Evolutionary conservation across 2,888 invertebrate species (phyloP), one percentile per base, ranked within the genome.

Genomic region (Agonum fuliginosum): DNA sequence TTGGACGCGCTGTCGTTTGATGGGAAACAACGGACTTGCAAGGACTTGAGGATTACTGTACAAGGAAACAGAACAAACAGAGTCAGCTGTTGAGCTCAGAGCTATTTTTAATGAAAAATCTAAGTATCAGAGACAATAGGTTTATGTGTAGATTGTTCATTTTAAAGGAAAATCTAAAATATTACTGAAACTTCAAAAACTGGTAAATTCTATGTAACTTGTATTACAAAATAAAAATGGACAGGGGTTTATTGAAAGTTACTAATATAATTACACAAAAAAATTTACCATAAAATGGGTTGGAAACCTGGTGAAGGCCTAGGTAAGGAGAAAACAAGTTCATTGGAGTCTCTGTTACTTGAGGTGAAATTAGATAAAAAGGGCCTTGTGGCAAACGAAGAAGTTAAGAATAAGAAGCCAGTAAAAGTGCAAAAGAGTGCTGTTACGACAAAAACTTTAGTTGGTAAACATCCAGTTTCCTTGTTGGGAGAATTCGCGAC

Each of bases 251-350:
- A n/a, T n/a, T n/a, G n/a, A n/a, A n/a, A n/a, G n/a, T n/a, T n/a
- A n/a, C n/a, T n/a, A n/a, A n/a, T n/a, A n/a, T n/a, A n/a, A n/a
- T n/a, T n/a, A n/a, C n/a, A n/a, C n/a, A n/a, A n/a, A n/a, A n/a
- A n/a, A n/a, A n/a, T n/a, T n/a, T n/a, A n/a, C 58, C 96, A 97
- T 89, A 98, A 98, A 90, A 98, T 99, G 98, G 99, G 99, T 51
- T 99, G 99, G 99, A 93, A 93, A 80, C 97, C 97, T 0, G 99
- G 99, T 0, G 96, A 96, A 86, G 99, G 99, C 22, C 90, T 99
- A 70, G 99, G 99, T 37, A 98, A 97, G 86, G 95, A 97, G 84
- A 97, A 96, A 84, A 95, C 96, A 69, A 99, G 99, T 0, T 91
- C 94, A 0, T 87, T 96, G 17, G 96, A 96, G 84, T 99, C 99